phyloP scores from a whole-genome alignment of 2,888 invertebrate species.

The Harpalus rubripes region DNA sequence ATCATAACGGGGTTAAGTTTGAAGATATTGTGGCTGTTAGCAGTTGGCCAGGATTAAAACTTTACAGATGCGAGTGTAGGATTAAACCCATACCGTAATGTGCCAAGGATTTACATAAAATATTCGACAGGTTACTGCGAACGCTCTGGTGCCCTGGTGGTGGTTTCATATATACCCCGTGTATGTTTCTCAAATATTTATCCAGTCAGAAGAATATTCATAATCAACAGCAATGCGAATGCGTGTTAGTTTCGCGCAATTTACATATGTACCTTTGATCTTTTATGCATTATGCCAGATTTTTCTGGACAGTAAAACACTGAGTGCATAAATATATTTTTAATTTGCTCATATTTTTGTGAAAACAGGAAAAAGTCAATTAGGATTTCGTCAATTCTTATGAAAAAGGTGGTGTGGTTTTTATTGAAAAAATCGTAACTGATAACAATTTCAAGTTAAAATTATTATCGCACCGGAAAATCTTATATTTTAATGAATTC shows the following conservation, averaged over 20 bases:
- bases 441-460: background rate
- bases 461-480: background rate
- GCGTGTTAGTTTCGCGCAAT: constrained; percentile 8
- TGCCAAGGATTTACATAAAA: constrained; percentile 64
- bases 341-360: background rate
- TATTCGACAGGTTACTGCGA: constrained; percentile 61
- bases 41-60: constrained; percentile 62
- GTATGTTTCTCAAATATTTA: constrained; percentile 36
- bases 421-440: background rate
- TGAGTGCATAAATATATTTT: background rate
- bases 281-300: background rate
- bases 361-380: background rate
- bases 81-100: constrained; percentile 59
- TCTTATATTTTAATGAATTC: background rate
- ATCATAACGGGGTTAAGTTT: constrained; percentile 51
- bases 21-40: constrained; percentile 61
- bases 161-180: constrained; percentile 16
- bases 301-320: background rate
- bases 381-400: background rate
- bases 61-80: constrained; percentile 56
- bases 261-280: constrained; percentile 23
- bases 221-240: constrained; percentile 22
- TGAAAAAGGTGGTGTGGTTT: background rate
- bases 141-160: constrained; percentile 24
- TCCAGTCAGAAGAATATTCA: constrained; percentile 4